Percentiles rank a stretch among this genome's conserved stretches.
phyloP scores from a whole-genome alignment of 2,888 invertebrate species.

The Dioctria rufipes region DNA sequence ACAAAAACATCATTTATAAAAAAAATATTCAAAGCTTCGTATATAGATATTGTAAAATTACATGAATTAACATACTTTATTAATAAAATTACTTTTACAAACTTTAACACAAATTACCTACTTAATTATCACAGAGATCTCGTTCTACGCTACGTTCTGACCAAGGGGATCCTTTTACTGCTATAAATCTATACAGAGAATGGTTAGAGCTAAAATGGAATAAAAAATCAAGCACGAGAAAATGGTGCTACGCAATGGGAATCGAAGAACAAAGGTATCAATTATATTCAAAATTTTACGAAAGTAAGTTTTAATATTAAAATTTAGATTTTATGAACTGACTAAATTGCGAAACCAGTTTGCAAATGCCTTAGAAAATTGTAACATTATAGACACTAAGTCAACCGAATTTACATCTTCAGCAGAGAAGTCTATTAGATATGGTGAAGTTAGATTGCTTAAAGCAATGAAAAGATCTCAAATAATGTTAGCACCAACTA shows the following conservation, averaged over 20 bases:
- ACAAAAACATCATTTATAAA: too few relatives aligned
- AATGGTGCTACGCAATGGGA: constrained; percentile 92
- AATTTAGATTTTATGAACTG: constrained; percentile 86
- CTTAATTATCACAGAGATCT: constrained; percentile 73
- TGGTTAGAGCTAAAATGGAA: constrained; percentile 87
- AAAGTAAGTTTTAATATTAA: constrained; percentile 14
- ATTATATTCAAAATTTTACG: neutral
- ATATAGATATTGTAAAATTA: too few relatives aligned
- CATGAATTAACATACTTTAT: too few relatives aligned
- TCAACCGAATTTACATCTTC: constrained; percentile 76
- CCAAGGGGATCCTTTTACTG: constrained; percentile 95
- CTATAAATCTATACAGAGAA: constrained; percentile 88
- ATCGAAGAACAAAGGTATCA: constrained; percentile 90
- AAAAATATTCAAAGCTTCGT: too few relatives aligned
- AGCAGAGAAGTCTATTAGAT: constrained; percentile 84
- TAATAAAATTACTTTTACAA: too few relatives aligned
- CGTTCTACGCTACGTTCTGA: constrained; percentile 89
- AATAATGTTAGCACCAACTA: constrained; percentile 79
- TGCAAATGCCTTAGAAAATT: constrained; percentile 83
- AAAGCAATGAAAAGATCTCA: constrained; percentile 85
- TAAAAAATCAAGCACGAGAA: constrained; percentile 72
- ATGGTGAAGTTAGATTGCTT: constrained; percentile 91
- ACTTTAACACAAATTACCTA: neutral
- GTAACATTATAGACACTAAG: constrained; percentile 75
- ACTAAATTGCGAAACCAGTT: constrained; percentile 94